Evolutionary conservation across 2,797 vertebrate genomes (phyloP).

Genomic region (Neosalanx taihuensis): DNA sequence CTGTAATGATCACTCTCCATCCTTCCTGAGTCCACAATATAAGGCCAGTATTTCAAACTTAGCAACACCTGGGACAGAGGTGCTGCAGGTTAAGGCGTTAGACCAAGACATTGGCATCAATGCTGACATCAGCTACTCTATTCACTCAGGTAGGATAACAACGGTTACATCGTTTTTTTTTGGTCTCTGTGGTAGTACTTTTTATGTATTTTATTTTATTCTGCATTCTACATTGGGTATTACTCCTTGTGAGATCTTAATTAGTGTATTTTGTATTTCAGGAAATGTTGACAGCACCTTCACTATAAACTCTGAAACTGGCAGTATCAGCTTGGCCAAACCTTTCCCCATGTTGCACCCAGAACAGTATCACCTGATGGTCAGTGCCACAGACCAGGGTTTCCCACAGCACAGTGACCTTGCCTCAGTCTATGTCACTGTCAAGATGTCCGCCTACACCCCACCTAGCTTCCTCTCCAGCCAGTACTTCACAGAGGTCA

Average conservation of each 20-base stretch:
- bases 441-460: conserved; percentile 80
- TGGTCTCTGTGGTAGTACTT: not conserved
- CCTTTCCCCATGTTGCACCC: conserved; percentile 72
- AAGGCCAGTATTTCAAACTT: conserved; percentile 76
- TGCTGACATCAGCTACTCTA: conserved; percentile 83
- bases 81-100: conserved; percentile 84
- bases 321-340: conserved; percentile 80
- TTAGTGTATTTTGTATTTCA: conserved; percentile 50
- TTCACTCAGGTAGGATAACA: conserved; percentile 82
- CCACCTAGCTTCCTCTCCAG: conserved; percentile 81
- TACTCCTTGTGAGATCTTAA: not conserved
- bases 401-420: conserved; percentile 84
- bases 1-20: conserved; percentile 86
- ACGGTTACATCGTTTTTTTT: not conserved
- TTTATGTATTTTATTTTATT: not conserved
- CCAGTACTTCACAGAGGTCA: conserved; percentile 88
- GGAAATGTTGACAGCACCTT: conserved; percentile 86
- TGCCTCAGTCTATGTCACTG: conserved; percentile 75
- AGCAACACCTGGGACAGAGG: conserved; percentile 73
- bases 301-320: conserved; percentile 76
- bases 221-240: not conserved
- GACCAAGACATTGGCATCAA: conserved; percentile 88
- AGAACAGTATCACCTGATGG: conserved; percentile 79
- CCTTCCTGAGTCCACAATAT: conserved; percentile 82
- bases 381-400: conserved; percentile 88